A percentile compares a stretch with the other conserved stretches of the same genome.
These are phyloP conservation scores for Apamea epomidion DNA, from an alignment of 2,888 invertebrate species.

Conservation along the genomic window DNA sequence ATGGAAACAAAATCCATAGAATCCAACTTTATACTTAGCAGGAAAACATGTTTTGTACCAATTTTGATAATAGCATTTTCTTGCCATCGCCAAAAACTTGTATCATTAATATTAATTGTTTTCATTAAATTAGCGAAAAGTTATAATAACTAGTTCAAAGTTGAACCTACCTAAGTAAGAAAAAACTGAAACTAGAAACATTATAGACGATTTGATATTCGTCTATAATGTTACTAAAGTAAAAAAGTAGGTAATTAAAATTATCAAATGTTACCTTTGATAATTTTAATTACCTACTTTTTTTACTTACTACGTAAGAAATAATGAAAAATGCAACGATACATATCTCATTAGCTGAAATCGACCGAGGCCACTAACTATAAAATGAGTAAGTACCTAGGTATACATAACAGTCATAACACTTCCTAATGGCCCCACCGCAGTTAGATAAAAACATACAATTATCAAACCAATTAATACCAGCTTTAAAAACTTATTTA, in stretches of 20 bases:
- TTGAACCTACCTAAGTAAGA: neutral
- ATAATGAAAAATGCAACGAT: neutral
- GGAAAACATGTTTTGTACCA: slow-evolving; percentile 50
- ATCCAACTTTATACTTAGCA: slow-evolving; percentile 42
- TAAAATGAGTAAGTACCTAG: neutral
- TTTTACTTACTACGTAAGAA: too few relatives aligned
- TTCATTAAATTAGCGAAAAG: neutral
- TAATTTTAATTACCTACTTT: neutral
- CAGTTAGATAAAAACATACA: neutral
- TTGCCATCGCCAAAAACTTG: slow-evolving; percentile 13
- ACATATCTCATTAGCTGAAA: neutral
- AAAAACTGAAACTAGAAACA: neutral
- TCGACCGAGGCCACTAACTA: neutral
- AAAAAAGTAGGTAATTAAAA: too few relatives aligned
- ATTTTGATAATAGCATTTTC: slow-evolving; percentile 33
- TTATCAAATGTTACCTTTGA: too few relatives aligned
- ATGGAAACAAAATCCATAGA: slow-evolving; percentile 39
- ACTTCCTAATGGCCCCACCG: slow-evolving; percentile 8
- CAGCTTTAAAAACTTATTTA: slow-evolving; percentile 19
- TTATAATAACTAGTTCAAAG: neutral
- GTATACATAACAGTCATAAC: neutral
- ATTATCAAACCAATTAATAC: slow-evolving; percentile 33
- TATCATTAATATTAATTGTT: slow-evolving; percentile 23
- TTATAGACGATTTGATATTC: too few relatives aligned
- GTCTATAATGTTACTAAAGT: too few relatives aligned